Evolutionary conservation across 64 coral and sea anemone species (phyloP).

Genomic region (Stichodactyla mertensii): DNA sequence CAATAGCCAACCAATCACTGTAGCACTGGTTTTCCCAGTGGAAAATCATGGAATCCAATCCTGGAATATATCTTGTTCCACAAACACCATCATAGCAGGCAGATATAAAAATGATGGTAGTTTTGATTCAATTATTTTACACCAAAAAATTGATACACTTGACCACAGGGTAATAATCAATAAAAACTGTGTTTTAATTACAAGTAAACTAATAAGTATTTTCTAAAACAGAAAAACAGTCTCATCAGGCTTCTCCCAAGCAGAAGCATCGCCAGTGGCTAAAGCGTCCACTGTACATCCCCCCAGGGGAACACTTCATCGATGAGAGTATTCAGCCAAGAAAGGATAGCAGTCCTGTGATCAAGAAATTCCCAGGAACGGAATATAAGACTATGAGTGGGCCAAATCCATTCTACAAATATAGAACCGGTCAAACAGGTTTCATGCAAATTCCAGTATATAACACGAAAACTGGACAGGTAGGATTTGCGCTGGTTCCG

Average conservation of each 20-base stretch:
- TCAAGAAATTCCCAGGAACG: not conserved
- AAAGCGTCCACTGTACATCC: not conserved
- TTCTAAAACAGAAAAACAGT: not conserved
- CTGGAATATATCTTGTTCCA: too few relatives aligned
- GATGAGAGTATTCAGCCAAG: not conserved
- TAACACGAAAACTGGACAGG: not conserved
- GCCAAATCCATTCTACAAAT: not conserved
- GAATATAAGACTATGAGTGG: not conserved
- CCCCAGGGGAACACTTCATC: not conserved
- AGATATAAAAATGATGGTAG: too few relatives aligned
- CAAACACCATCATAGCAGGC: too few relatives aligned
- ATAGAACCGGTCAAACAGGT: not conserved
- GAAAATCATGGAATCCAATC: too few relatives aligned
- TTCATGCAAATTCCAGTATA: not conserved
- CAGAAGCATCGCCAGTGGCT: conserved; percentile 1
- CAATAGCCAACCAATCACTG: too few relatives aligned
- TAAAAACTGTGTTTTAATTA: too few relatives aligned
- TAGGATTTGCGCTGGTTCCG: not conserved
- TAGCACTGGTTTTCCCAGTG: too few relatives aligned
- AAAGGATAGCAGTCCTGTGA: not conserved
- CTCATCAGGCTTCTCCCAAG: not conserved
- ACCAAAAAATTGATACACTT: too few relatives aligned
- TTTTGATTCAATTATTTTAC: too few relatives aligned
- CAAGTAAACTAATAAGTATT: not conserved
- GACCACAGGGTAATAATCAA: too few relatives aligned